Conservation (phyloP, 2,888 invertebrate species). For the Synanthedon andrenaeformis region DNA sequence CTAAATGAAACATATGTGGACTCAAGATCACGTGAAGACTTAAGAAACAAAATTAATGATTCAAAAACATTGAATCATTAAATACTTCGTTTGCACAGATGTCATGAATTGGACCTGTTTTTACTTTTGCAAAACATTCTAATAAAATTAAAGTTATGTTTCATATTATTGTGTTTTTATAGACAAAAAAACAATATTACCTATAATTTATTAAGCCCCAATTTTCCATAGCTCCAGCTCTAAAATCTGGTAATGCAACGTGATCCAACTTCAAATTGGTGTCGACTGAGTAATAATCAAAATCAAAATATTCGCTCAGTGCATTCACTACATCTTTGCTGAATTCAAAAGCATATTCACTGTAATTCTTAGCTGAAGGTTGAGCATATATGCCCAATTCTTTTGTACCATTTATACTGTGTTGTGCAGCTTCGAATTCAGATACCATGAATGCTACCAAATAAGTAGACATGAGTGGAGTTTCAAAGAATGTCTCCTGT, state of each 20-base stretch:
- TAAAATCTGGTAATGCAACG: conserved; percentile 87
- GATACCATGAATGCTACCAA: conserved; percentile 86
- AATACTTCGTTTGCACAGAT: no score
- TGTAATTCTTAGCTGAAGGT: conserved; percentile 75
- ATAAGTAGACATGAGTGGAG: conserved; percentile 84
- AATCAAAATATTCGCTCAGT: conserved; percentile 69
- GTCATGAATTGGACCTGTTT: no score
- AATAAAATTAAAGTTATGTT: no score
- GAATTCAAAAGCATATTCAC: conserved; percentile 74
- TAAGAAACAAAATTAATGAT: no score
- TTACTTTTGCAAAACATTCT: no score
- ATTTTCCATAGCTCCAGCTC: conserved; percentile 91
- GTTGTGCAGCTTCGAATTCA: conserved; percentile 68
- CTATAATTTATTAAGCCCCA: conserved; percentile 90
- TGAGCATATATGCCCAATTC: conserved; percentile 76
- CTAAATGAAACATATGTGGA: no score
- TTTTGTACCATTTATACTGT: conserved; percentile 21
- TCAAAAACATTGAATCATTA: no score
- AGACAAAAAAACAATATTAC: conserved; percentile 30
- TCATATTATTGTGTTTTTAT: no score
- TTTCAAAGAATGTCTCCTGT: conserved; percentile 68
- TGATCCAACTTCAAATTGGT: conserved; percentile 82
- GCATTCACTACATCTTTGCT: conserved; percentile 62
- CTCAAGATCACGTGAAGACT: no score
- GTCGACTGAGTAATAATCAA: conserved; percentile 62